Conservation (phyloP, 2,797 vertebrate species). For the Pseudochirops corinnae region DNA sequence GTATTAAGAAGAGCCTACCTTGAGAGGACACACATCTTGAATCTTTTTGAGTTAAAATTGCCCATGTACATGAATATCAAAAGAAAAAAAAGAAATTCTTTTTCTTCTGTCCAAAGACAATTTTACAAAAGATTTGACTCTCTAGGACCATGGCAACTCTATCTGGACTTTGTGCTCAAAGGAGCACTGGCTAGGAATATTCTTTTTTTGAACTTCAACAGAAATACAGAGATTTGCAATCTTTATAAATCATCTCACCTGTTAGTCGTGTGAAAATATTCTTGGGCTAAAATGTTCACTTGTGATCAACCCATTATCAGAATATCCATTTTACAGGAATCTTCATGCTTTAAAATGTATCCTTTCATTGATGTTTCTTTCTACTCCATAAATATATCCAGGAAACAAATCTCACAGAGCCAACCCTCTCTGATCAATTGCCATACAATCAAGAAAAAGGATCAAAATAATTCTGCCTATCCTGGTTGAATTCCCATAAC, state of each 20-base stretch:
- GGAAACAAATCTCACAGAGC: slow-evolving; percentile 57
- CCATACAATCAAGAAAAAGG: slow-evolving; percentile 34
- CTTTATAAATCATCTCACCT: not conserved
- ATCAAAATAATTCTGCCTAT: slow-evolving; percentile 48
- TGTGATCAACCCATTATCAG: not conserved
- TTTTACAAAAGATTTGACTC: not conserved
- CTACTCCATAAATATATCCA: slow-evolving; percentile 7
- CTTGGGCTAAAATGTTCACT: slow-evolving; percentile 54
- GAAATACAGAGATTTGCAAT: not conserved
- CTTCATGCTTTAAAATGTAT: slow-evolving; percentile 29
- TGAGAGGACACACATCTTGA: slow-evolving; percentile 41
- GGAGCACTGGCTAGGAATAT: not conserved
- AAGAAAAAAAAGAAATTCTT: slow-evolving; percentile 41
- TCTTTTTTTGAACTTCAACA: not conserved
- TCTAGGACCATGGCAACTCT: not conserved
- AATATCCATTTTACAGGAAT: slow-evolving; percentile 27
- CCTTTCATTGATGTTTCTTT: slow-evolving; percentile 36
- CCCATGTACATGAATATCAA: slow-evolving; percentile 16
- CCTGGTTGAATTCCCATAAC: not conserved
- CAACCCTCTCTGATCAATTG: slow-evolving; percentile 3
- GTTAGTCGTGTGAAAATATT: slow-evolving; percentile 6
- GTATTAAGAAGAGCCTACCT: slow-evolving; percentile 26
- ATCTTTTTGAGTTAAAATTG: slow-evolving; percentile 29
- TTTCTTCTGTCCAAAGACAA: not conserved
- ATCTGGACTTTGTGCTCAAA: not conserved